Conservation (phyloP, 2,888 invertebrate species). For the Andrena flavipes region DNA sequence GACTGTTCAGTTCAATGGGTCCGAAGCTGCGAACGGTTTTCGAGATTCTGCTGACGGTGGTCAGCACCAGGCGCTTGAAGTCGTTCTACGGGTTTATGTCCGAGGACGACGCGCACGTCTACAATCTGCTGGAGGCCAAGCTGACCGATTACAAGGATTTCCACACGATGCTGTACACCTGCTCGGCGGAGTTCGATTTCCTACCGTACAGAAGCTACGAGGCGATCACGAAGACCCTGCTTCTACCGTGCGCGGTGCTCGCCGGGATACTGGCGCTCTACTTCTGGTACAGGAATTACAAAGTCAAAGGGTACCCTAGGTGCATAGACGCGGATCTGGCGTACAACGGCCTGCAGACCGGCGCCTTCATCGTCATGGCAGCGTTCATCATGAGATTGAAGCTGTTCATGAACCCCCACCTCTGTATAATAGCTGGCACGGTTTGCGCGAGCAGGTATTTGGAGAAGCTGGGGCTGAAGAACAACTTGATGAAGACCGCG, state of each 20-base stretch:
- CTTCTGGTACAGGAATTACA: slow-evolving; percentile 83
- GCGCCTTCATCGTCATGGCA: slow-evolving; percentile 91
- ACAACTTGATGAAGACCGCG: slow-evolving; percentile 83
- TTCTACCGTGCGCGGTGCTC: slow-evolving; percentile 87
- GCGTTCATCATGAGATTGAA: slow-evolving; percentile 91
- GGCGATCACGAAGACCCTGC: slow-evolving; percentile 86
- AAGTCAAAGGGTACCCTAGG: slow-evolving; percentile 79
- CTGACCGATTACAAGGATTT: slow-evolving; percentile 89
- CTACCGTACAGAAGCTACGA: slow-evolving; percentile 86
- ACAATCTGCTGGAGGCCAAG: slow-evolving; percentile 90
- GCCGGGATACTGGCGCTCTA: slow-evolving; percentile 83
- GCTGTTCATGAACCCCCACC: slow-evolving; percentile 91
- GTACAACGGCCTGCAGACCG: slow-evolving; percentile 90
- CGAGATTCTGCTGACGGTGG: slow-evolving; percentile 75
- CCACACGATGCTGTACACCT: slow-evolving; percentile 92
- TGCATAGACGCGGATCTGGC: slow-evolving; percentile 87
- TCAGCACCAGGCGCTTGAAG: slow-evolving; percentile 73
- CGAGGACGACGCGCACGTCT: slow-evolving; percentile 89
- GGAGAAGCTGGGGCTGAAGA: slow-evolving; percentile 83
- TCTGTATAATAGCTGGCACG: slow-evolving; percentile 90
- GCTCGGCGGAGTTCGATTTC: slow-evolving; percentile 91
- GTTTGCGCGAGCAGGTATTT: slow-evolving; percentile 88
- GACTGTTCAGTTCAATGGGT: neutral
- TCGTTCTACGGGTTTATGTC: slow-evolving; percentile 69
- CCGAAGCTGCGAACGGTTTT: slow-evolving; percentile 48